Conservation (phyloP, 2,888 invertebrate genomes). For the Chromoteleia sp. region DNA sequence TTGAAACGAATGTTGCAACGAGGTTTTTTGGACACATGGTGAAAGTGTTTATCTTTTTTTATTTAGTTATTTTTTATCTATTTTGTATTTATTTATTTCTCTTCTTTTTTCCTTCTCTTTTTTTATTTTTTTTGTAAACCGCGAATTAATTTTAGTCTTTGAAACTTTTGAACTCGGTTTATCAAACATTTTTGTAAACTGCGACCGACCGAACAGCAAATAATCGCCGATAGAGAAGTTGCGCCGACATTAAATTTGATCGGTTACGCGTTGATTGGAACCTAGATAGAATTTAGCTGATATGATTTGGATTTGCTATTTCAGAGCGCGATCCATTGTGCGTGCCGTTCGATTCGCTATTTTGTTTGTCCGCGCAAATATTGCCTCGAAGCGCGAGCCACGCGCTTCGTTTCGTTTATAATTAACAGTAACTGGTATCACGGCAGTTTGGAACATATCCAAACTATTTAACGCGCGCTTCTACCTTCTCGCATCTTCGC, state of each 20-base stretch:
- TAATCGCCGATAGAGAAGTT: neutral
- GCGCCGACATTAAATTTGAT: slow-evolving; percentile 22
- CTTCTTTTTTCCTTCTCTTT: no score
- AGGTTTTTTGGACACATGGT: no score
- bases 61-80: no score
- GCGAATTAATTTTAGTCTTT: neutral
- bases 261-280: slow-evolving; percentile 39
- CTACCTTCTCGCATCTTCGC: slow-evolving; percentile 10
- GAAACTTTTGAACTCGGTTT: no score
- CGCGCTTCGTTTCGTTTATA: slow-evolving; percentile 45
- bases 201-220: neutral
- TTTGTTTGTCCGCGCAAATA: slow-evolving; percentile 23
- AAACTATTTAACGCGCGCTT: slow-evolving; percentile 40
- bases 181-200: neutral
- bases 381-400: neutral
- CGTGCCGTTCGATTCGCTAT: neutral
- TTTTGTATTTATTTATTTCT: no score
- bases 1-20: no score
- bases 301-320: slow-evolving; percentile 41
- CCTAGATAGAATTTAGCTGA: slow-evolving; percentile 20
- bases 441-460: slow-evolving; percentile 41
- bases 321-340: neutral
- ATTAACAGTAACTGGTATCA: slow-evolving; percentile 40
- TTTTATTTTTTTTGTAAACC: no score
- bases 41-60: no score